Evolutionary conservation across 1,140 invertebrate species (phyloP), one percentile per base, ranked within the genome.

Genomic region (Drosophila micromelanica): DNA sequence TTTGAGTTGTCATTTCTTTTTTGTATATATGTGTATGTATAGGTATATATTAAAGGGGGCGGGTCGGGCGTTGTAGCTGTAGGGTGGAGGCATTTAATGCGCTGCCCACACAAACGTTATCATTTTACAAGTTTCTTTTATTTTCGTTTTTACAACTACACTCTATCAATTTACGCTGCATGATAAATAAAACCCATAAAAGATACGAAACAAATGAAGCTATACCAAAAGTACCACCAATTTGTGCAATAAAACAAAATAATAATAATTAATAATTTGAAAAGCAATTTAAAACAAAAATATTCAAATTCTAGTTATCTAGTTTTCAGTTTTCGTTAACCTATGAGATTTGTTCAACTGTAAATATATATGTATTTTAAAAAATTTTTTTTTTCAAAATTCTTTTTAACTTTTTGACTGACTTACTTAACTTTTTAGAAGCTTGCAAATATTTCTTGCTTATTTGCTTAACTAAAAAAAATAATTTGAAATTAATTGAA

Each of bases 1-100:
- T 78, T 89, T 91, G 84, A 91, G 76, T 89, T 91, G 89, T 91
- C 89, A 91, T 86, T 91, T 73, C 51, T 20, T 68, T 38, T 40
- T 49, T 27, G 15, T 27, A 51, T 35, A 15, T 52, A 11, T 51
- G 2, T 40, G 2, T 9, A 6, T 48, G 13, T 52, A 35, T 52
- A n/a, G 5, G 1, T 48, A 30, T 52, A 35, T 52, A n/a, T 12
- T 5, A 4, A 6, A 27, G 27, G 23, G 23, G 32, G 51, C n/a
- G 60, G 71, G 56, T 63, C 69, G 49, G 20, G 6, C 20, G 27
- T 3, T 38, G 52, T 46, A 30, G 23, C 20, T 40, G 13, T 35
- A 15, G 54, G 20, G 52, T 45, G 17, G 15, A 45, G 46, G 46
- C 20, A 27, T 38, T 32, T 62, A 20, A 6, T 4, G 13, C 73